phyloP scores from a whole-genome alignment of 2,888 invertebrate genomes.

The Dolichomitus sp. region DNA sequence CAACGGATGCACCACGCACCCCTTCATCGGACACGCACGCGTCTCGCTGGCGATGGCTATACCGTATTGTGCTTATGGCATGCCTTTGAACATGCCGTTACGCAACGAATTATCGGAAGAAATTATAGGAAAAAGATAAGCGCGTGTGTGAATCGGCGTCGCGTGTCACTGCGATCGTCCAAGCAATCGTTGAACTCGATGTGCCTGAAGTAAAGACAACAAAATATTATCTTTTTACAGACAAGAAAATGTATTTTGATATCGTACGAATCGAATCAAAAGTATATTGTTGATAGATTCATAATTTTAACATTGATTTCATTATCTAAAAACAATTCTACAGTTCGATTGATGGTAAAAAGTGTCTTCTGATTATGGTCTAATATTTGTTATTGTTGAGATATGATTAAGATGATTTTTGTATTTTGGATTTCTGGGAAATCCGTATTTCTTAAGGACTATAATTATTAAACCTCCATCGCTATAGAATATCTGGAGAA shows the following conservation, averaged over 20 bases:
- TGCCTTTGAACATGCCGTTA: slow-evolving; percentile 27
- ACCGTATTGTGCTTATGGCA: not conserved
- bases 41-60: slow-evolving; percentile 45
- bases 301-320: too few species aligned
- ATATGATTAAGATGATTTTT: too few species aligned
- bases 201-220: slow-evolving; percentile 30
- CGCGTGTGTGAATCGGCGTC: slow-evolving; percentile 44
- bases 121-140: slow-evolving; percentile 21
- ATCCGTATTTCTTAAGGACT: too few species aligned
- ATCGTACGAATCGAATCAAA: not conserved
- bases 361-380: too few species aligned
- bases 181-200: slow-evolving; percentile 67
- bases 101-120: slow-evolving; percentile 15
- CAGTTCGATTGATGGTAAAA: too few species aligned
- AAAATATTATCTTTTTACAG: not conserved
- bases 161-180: slow-evolving; percentile 68
- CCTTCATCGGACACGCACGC: slow-evolving; percentile 62
- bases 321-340: too few species aligned
- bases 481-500: too few species aligned
- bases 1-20: slow-evolving; percentile 71
- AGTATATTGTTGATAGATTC: too few species aligned
- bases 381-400: too few species aligned
- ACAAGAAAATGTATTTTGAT: not conserved
- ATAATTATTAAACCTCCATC: too few species aligned
- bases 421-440: too few species aligned